Evolutionary conservation across 2,888 invertebrate species (phyloP).

Genomic region (Leptinotarsa haldemani): DNA sequence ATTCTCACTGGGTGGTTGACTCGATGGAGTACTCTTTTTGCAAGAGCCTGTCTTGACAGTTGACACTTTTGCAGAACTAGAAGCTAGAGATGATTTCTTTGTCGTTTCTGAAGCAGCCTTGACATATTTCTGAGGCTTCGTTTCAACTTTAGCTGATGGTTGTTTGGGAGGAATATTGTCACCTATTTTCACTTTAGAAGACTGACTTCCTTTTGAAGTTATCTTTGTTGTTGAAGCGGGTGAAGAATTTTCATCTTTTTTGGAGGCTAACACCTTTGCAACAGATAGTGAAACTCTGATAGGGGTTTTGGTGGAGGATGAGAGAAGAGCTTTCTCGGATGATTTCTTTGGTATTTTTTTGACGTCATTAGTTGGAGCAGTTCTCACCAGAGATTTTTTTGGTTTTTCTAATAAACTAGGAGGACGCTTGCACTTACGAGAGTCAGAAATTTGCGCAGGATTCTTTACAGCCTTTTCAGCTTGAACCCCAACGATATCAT

Average conservation of each 20-base stretch:
- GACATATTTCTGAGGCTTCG: background rate
- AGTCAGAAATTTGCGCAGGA: background rate
- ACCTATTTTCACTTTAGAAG: background rate
- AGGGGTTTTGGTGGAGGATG: background rate
- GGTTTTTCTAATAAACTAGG: background rate
- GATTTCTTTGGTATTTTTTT: slow-evolving; percentile 6
- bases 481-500: background rate
- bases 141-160: background rate
- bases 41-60: background rate
- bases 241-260: slow-evolving; percentile 4
- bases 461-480: background rate
- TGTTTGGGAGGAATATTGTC: background rate
- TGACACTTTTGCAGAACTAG: background rate
- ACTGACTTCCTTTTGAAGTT: background rate
- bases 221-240: background rate
- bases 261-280: background rate
- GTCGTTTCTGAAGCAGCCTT: background rate
- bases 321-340: background rate
- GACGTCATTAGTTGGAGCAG: background rate
- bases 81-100: background rate
- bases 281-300: slow-evolving; percentile 11
- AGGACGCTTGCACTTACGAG: background rate
- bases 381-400: background rate
- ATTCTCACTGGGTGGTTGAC: background rate
- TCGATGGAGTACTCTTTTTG: background rate